A percentile compares a stretch with the other conserved stretches of the same genome.
phyloP scores from a whole-genome alignment of 2,888 invertebrate genomes.

The Athetis lepigone region DNA sequence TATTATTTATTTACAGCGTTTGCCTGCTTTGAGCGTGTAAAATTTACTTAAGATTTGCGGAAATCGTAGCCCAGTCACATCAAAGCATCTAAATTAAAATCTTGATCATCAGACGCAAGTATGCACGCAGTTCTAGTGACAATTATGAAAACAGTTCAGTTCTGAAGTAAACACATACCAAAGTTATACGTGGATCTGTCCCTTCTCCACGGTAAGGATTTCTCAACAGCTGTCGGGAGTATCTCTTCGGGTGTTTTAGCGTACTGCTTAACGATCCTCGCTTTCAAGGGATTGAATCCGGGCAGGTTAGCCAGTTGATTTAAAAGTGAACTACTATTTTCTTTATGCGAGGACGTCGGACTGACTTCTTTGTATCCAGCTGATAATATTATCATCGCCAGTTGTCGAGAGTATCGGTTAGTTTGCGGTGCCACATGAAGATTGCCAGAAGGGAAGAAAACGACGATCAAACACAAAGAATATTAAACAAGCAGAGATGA shows the following conservation, averaged over 20 bases:
- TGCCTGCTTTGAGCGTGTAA: slow-evolving; percentile 29
- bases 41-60: slow-evolving; percentile 53
- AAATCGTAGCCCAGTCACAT: slow-evolving; percentile 50
- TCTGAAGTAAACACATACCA: slow-evolving; percentile 91
- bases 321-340: slow-evolving; percentile 93
- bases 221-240: slow-evolving; percentile 94
- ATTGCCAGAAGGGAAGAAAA: slow-evolving; percentile 90
- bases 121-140: slow-evolving; percentile 67
- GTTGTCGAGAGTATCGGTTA: slow-evolving; percentile 83
- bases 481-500: slow-evolving; percentile 82
- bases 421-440: slow-evolving; percentile 88
- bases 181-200: slow-evolving; percentile 93
- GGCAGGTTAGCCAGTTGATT: slow-evolving; percentile 93
- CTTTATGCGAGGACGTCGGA: slow-evolving; percentile 90
- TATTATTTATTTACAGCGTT: slow-evolving; percentile 22
- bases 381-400: slow-evolving; percentile 81
- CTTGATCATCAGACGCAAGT: slow-evolving; percentile 76
- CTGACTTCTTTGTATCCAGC: slow-evolving; percentile 90
- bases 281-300: slow-evolving; percentile 93
- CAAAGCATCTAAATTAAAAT: slow-evolving; percentile 64
- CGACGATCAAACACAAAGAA: slow-evolving; percentile 87
- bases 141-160: slow-evolving; percentile 70
- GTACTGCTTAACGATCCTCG: slow-evolving; percentile 93
- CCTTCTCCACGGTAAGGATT: slow-evolving; percentile 96
- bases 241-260: slow-evolving; percentile 91